phyloP scores from a whole-genome alignment of 2,797 vertebrate genomes.

The Cyclura pinguis region DNA sequence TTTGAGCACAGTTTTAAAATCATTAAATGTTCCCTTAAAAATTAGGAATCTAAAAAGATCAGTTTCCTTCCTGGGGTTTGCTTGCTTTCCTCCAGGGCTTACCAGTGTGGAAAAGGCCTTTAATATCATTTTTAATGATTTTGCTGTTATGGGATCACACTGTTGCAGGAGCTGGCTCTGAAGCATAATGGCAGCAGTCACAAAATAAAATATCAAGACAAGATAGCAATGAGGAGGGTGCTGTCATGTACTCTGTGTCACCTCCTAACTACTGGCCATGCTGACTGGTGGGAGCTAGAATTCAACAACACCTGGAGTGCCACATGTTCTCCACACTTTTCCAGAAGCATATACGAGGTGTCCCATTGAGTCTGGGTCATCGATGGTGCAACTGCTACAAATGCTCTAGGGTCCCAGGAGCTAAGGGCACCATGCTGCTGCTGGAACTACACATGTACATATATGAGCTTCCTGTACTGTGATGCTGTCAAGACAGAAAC shows the following conservation, averaged over 20 bases:
- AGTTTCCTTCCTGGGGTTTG: not conserved
- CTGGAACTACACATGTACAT: too few species aligned
- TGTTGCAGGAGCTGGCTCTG: not conserved
- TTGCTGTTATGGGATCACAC: not conserved
- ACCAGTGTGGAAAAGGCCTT: not conserved
- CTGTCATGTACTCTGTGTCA: not conserved
- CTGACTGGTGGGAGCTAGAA: not conserved
- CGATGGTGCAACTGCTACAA: too few species aligned
- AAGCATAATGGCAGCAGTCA: not conserved
- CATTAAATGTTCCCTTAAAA: not conserved
- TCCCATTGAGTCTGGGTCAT: too few species aligned
- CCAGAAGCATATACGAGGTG: too few species aligned
- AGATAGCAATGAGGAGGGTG: not conserved
- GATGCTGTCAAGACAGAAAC: too few species aligned
- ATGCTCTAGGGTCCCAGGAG: too few species aligned
- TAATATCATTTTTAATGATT: not conserved
- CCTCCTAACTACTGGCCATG: not conserved
- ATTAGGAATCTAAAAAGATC: not conserved
- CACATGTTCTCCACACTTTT: not conserved
- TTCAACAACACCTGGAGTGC: not conserved
- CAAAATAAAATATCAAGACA: not conserved
- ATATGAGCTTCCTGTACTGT: too few species aligned
- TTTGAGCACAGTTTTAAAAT: not conserved
- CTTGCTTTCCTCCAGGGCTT: not conserved
- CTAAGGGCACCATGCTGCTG: too few species aligned